Evolutionary conservation across 2,113 vertebrate species (phyloP).

Genomic region (Geothlypis trichas): DNA sequence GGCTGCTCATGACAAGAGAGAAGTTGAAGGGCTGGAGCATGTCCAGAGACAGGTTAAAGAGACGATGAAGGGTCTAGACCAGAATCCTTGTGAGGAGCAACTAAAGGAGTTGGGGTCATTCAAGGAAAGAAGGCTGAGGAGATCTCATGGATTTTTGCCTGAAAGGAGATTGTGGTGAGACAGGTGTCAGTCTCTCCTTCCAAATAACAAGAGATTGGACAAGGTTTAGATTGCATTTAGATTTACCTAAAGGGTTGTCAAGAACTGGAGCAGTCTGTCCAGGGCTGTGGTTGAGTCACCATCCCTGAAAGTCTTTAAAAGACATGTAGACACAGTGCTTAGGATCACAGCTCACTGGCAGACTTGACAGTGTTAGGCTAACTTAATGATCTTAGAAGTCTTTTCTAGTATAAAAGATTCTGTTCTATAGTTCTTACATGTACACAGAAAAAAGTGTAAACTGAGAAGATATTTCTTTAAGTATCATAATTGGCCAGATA

Average conservation of each 20-base stretch:
- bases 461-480: neutral
- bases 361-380: neutral
- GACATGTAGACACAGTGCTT: fast-evolving
- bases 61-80: neutral
- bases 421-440: neutral
- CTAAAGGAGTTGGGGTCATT: neutral
- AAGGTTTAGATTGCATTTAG: neutral
- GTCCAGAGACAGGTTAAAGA: no score
- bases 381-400: neutral
- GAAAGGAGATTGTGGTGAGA: neutral
- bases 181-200: neutral
- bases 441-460: neutral
- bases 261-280: neutral
- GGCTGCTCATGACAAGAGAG: fast-evolving
- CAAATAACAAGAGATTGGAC: neutral
- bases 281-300: neutral
- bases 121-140: neutral
- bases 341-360: neutral
- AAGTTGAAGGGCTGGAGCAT: neutral
- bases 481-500: neutral
- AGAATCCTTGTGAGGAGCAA: neutral
- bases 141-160: neutral
- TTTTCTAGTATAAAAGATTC: neutral
- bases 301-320: neutral
- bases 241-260: neutral